These are phyloP conservation scores for Anomalospiza imberbis DNA, from an alignment of 2,797 vertebrate genomes.

Conservation along the genomic window DNA sequence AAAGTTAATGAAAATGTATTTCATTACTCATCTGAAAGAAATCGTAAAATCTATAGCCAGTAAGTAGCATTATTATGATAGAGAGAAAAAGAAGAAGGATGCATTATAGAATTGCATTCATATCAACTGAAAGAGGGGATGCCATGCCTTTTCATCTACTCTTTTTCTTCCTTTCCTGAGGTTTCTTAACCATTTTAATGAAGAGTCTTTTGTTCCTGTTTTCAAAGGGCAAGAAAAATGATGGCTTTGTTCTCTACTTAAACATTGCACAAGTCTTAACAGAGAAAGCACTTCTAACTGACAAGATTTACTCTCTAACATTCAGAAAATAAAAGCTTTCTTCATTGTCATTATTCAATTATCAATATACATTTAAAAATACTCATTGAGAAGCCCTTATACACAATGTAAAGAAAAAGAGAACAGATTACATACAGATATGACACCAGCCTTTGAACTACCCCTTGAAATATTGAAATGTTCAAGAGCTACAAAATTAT, in stretches of 20 bases:
- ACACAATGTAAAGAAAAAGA: background rate
- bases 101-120: background rate
- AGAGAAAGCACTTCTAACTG: background rate
- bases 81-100: background rate
- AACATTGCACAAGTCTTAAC: background rate
- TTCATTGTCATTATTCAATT: background rate
- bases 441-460: background rate
- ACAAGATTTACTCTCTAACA: background rate
- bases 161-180: background rate
- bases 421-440: background rate
- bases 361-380: background rate
- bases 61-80: background rate
- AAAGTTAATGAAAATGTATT: background rate
- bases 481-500: background rate
- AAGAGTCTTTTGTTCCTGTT: background rate
- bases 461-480: background rate
- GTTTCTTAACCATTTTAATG: background rate
- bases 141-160: background rate
- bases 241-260: background rate
- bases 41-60: background rate
- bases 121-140: background rate
- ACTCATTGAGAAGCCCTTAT: background rate
- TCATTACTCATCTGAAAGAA: background rate
- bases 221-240: background rate
- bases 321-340: background rate